Evolutionary conservation across 2,888 invertebrate genomes (phyloP), one percentile per base, ranked within the genome.

Genomic region (Drosophila paranaensis): DNA sequence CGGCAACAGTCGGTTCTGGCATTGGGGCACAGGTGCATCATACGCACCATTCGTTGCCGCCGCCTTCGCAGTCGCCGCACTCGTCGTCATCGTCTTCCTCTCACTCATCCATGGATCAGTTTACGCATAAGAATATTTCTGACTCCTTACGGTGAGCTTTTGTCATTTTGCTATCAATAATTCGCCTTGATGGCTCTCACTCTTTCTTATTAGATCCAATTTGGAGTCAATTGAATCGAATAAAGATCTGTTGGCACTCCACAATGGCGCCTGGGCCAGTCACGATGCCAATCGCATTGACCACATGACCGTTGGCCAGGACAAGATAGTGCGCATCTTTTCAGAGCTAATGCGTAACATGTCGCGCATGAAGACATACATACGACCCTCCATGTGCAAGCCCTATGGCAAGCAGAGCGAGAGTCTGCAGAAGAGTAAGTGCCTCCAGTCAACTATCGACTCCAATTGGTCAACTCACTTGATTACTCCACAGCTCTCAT

Each of bases 351-450:
- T 97, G 95, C 96, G 97, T 90, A 97, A 97, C 93, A 95, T 97
- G 95, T 95, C 96, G 82, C 95, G 97, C 90, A 97, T 97, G 96
- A 96, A 97, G 92, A 96, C 96, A 55, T 97, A 97, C 90, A 97
- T 97, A 83, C 94, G 97, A 65, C 97, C 97, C 72, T 96, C 97
- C 69, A 97, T 97, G 97, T 97, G 97, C 69, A 97, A 97, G 93
- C 97, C 97, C 27, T 97, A 97, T 92, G 97, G 97, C 78, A 97
- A 97, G 92, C 97, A 97, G 93, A 97, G 97, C 75, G 97, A 97
- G 93, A 96, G 97, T 90, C 94, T 97, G 85, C 97, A 97, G 93
- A 97, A 97, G 94, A 97, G 97, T 97, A 93, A 94, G 93, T 92
- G 14, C 2, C 33, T 30, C 39, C 3, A 4, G 2, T 40, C 8